phyloP scores from a whole-genome alignment of 2,113 vertebrate species.

The Pedionomus torquatus region DNA sequence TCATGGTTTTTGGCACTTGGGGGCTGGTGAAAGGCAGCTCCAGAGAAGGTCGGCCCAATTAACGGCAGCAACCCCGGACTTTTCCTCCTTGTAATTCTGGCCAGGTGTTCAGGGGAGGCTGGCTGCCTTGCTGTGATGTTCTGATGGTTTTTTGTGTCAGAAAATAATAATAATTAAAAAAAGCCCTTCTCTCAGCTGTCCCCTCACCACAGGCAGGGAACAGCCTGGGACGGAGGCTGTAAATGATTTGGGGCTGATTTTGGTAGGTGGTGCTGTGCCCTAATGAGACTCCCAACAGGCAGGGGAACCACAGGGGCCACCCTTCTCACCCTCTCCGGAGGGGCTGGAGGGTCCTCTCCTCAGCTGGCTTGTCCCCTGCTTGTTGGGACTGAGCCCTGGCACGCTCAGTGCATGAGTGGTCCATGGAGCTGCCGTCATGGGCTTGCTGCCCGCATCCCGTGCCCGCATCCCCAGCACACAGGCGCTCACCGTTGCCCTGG shows the following conservation, averaged over 20 bases:
- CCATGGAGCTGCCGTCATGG: background rate
- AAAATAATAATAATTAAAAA: background rate
- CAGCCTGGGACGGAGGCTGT: background rate
- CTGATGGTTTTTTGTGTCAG: background rate
- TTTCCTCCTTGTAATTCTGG: background rate
- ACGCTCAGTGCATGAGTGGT: background rate
- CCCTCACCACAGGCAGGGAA: background rate
- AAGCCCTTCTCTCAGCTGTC: background rate
- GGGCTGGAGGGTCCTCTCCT: background rate
- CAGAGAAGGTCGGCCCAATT: background rate
- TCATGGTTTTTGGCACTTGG: slow-evolving; percentile 23
- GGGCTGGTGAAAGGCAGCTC: background rate
- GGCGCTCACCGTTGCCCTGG: background rate
- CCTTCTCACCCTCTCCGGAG: background rate
- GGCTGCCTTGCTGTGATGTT: background rate
- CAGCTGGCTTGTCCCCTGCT: background rate
- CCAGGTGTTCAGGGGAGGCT: background rate
- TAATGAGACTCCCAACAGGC: background rate
- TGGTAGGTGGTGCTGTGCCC: accelerated
- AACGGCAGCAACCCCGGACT: background rate
- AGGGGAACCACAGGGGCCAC: accelerated
- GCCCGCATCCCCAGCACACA: background rate
- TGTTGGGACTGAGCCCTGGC: background rate
- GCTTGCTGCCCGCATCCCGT: background rate
- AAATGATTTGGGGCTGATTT: accelerated